phyloP scores from a whole-genome alignment of 2,888 invertebrate species.

The Silvanus unidentatus region DNA sequence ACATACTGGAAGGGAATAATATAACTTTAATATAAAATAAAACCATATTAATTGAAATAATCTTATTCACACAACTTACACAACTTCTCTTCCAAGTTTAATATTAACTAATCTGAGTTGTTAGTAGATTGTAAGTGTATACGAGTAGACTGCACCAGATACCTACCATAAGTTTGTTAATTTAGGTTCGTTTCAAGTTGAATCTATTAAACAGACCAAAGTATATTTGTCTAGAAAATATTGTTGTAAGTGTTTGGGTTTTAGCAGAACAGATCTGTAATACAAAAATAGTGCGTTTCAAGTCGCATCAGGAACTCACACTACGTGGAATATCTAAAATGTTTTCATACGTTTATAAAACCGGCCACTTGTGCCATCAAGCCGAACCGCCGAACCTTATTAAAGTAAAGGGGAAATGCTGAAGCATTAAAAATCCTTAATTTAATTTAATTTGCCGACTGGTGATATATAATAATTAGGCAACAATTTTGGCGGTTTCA shows the following conservation, averaged over 20 bases:
- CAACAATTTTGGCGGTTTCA: conserved; percentile 13
- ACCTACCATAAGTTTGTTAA: conserved; percentile 2
- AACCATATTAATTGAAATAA: conserved; percentile 13
- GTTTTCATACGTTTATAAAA: no score
- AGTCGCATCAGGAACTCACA: no score
- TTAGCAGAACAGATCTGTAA: no score
- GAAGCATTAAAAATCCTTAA: conserved; percentile 4
- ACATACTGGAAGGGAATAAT: background rate
- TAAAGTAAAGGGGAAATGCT: conserved; percentile 2
- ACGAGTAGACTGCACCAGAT: background rate
- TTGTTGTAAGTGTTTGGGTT: no score
- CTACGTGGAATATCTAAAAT: no score
- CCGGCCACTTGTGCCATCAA: no score
- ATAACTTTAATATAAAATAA: conserved; percentile 9
- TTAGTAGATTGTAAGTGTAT: conserved; percentile 1
- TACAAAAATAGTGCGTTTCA: no score
- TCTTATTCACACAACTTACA: conserved; percentile 13
- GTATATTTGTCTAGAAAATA: no score
- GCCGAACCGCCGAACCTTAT: no score
- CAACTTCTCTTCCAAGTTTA: conserved; percentile 11
- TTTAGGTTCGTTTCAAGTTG: conserved; percentile 1
- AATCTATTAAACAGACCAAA: background rate
- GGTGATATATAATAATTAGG: conserved; percentile 16
- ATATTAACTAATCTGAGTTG: conserved; percentile 14
- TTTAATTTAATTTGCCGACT: conserved; percentile 10